Conservation (phyloP, 53 echinoderm and acorn worm species). For the Luidia sarsii region DNA sequence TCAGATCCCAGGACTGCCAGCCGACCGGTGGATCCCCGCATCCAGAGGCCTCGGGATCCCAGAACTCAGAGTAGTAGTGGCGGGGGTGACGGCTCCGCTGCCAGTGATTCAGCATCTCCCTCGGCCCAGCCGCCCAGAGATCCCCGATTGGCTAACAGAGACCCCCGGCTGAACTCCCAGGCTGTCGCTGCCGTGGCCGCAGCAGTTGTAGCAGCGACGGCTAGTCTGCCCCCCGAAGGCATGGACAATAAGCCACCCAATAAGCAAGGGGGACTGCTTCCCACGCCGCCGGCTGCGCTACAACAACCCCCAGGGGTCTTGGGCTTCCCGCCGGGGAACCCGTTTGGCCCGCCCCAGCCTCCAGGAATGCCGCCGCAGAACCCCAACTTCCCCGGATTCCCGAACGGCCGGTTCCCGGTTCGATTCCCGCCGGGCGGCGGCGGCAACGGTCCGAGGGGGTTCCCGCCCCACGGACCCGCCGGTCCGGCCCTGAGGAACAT, state of each 20-base stretch:
- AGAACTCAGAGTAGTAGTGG: constrained; percentile 56
- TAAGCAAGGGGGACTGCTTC: constrained; percentile 56
- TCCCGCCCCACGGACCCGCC: constrained; percentile 50
- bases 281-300: constrained; percentile 55
- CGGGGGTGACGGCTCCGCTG: background rate
- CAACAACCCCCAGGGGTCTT: constrained; percentile 46
- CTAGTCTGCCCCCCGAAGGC: constrained; percentile 16
- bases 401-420: constrained; percentile 32
- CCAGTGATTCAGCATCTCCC: no score
- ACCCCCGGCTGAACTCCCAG: constrained; percentile 31
- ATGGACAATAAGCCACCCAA: background rate
- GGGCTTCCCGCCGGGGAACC: constrained; percentile 60
- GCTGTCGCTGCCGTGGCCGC: no score
- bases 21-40: constrained; percentile 73
- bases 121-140: constrained; percentile 2
- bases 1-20: constrained; percentile 42
- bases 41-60: constrained; percentile 65
- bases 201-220: constrained; percentile 13
- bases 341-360: constrained; percentile 54
- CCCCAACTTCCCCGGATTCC: constrained; percentile 33
- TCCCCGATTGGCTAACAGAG: constrained; percentile 50
- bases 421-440: constrained; percentile 44
- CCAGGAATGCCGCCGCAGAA: constrained; percentile 64
- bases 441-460: constrained; percentile 35
- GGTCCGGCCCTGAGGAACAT: constrained; percentile 48